Conservation (phyloP, 2,113 vertebrate species). For the Dolichallabes microphthalmus region DNA sequence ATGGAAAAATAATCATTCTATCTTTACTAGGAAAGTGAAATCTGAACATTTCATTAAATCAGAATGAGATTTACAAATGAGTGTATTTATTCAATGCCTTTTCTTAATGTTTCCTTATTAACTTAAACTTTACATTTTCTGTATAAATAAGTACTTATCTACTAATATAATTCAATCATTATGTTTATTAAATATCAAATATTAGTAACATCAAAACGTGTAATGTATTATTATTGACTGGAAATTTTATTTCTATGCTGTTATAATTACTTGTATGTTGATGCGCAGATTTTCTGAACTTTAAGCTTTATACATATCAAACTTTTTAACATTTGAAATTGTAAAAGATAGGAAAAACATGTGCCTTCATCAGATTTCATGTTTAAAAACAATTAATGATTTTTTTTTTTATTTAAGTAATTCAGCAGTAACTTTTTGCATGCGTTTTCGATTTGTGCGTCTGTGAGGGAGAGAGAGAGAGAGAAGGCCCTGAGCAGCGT, state of each 20-base stretch:
- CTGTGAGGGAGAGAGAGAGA: not conserved
- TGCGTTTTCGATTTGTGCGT: not conserved
- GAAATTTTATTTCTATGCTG: not conserved
- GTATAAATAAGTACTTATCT: constrained; percentile 29
- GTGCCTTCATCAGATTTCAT: not conserved
- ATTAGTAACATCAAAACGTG: constrained; percentile 26
- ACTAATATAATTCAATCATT: constrained; percentile 22
- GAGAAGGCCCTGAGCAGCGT: not conserved
- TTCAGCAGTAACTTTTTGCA: not conserved
- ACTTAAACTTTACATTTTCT: constrained; percentile 16
- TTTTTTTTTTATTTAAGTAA: not conserved
- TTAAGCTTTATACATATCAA: not conserved
- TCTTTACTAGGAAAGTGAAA: constrained; percentile 74
- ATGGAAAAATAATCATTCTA: constrained; percentile 69
- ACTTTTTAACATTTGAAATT: not conserved
- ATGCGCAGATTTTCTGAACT: not conserved
- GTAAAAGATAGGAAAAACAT: not conserved
- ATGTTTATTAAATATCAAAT: constrained; percentile 26
- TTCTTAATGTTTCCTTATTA: constrained; percentile 28
- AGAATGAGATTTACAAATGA: constrained; percentile 64
- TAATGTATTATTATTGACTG: constrained; percentile 15
- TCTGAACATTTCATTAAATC: constrained; percentile 78
- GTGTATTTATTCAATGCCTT: constrained; percentile 34
- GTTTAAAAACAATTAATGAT: not conserved
- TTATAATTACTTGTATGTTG: not conserved